A percentile compares a stretch with the other conserved stretches of the same genome.
Evolutionary conservation across 1,140 invertebrate species (phyloP).

Genomic region (Drosophila ercepeae): DNA sequence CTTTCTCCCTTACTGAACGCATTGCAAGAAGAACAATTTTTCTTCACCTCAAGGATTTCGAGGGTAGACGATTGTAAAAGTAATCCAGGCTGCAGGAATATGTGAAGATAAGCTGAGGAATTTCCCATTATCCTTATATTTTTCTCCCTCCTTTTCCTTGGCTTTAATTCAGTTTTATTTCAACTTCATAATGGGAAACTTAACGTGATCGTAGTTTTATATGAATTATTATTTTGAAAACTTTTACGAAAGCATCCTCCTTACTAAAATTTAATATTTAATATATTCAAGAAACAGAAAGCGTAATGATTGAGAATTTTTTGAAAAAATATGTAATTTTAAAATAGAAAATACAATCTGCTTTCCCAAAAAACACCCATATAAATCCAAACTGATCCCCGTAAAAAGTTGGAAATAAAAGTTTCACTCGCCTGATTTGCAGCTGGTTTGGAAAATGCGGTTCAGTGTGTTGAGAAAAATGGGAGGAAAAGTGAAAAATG

Average conservation of each 20-base stretch:
- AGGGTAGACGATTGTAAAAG: background rate
- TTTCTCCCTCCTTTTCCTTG: background rate
- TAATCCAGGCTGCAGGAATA: background rate
- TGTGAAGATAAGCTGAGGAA: too few species aligned
- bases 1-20: slow-evolving; percentile 8
- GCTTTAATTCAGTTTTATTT: background rate
- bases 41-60: slow-evolving; percentile 5
- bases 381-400: slow-evolving; percentile 41
- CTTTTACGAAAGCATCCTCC: too few species aligned
- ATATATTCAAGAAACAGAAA: background rate
- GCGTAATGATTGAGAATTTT: background rate
- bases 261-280: too few species aligned
- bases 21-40: slow-evolving; percentile 12
- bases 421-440: slow-evolving; percentile 46
- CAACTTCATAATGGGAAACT: too few species aligned
- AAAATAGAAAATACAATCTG: too few species aligned
- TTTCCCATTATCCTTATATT: background rate
- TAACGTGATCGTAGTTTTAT: too few species aligned
- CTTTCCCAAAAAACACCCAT: too few species aligned
- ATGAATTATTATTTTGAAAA: too few species aligned
- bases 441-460: slow-evolving; percentile 24
- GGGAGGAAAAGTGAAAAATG: slow-evolving; percentile 6
- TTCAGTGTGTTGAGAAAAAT: background rate
- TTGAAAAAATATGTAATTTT: too few species aligned
- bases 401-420: slow-evolving; percentile 27